A percentile compares a stretch with the other conserved stretches of the same genome.
Conservation (phyloP, 2,113 vertebrate species). For the Synodontis membranacea region DNA sequence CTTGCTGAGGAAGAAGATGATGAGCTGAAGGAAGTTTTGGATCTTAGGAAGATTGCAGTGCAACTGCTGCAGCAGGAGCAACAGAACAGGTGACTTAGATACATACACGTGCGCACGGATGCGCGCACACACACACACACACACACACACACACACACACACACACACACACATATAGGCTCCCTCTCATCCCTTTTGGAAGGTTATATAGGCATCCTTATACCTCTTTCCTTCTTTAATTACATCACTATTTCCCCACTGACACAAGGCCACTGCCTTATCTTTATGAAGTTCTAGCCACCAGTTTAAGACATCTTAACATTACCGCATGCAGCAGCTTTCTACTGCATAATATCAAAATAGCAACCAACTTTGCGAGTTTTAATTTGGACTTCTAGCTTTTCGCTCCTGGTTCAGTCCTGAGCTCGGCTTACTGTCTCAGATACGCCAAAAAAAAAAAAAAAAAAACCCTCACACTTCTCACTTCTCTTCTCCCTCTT, state of each 20-base stretch:
- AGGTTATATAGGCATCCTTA: neutral
- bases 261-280: neutral
- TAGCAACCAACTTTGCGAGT: neutral
- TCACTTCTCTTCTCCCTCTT: constrained; percentile 47
- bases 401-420: neutral
- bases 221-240: neutral
- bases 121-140: neutral
- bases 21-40: constrained; percentile 91
- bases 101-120: neutral
- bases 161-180: neutral
- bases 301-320: neutral
- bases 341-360: neutral
- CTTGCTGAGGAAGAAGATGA: constrained; percentile 84
- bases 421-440: neutral
- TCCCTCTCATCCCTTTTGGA: neutral
- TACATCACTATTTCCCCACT: neutral
- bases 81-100: constrained; percentile 83
- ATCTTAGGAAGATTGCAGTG: constrained; percentile 93
- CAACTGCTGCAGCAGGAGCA: constrained; percentile 94
- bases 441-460: neutral
- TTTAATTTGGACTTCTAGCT: neutral
- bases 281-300: neutral
- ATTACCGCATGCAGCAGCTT: neutral
- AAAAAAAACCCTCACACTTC: constrained; percentile 47
- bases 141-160: neutral